Base-by-base conservation (phyloP, 2,888 invertebrate species). In the Pollenia angustigena region DNA sequence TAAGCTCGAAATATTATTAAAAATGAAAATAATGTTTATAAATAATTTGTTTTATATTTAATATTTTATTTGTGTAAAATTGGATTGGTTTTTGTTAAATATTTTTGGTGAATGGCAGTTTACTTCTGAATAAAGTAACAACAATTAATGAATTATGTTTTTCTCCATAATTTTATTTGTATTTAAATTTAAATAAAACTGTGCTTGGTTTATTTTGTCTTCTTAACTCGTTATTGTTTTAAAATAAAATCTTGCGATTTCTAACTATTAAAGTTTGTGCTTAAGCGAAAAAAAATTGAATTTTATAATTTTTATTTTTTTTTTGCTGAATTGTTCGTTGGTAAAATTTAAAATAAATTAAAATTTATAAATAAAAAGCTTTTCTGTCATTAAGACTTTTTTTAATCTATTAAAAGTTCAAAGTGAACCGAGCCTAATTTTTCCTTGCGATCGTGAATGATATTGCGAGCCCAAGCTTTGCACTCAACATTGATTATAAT, bases 361-460 rank as follows among this genome's bases (percentile, higher is more conserved):
- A 75, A 52, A 58, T 64, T 66, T 44, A 71, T 83, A 86, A 71
- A 75, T 80, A 83, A 72, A 68, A 52, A 54, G n/a, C 18, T 42
- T 58, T 75, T 16, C 4, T 42, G n/a, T 60, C n/a, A 48, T 64
- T 42, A 32, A 54, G 62, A 44, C 23, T 72, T 32, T 1, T 1
- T 32, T 79, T 94, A 94, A 90, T 94, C 94, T 88, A 96, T 95
- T 93, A 96, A 94, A 87, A 96, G 93, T 92, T 96, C 96, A 91
- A 96, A 96, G 92, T 96, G 96, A 75, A 96, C 96, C 64, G 95
- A 95, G 68, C 96, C 96, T 88, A 95, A 93, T 91, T 95, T 94
- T 85, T 96, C 95, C 91, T 95, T 94, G 84, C 96, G 95, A 91
- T 96, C 96, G 91, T 96, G 96, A 42, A 93, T 90, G 88, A 96